phyloP scores from a whole-genome alignment of 2,113 vertebrate genomes.

The Pyrgilauda ruficollis region DNA sequence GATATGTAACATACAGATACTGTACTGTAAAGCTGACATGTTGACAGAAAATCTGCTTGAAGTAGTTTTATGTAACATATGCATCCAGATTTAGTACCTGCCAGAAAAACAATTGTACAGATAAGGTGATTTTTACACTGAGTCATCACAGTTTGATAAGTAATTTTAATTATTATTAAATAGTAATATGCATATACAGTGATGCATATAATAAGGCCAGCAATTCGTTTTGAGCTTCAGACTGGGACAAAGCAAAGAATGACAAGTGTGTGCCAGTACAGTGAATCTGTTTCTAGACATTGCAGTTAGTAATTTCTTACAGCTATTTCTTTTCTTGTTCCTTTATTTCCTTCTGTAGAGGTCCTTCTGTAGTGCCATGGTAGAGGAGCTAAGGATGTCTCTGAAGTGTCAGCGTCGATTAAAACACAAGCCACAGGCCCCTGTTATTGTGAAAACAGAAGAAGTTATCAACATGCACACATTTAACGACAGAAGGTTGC shows the following conservation, averaged over 20 bases:
- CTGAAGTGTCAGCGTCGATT: slow-evolving; percentile 96
- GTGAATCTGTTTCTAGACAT: background rate
- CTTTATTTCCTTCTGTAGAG: slow-evolving; percentile 77
- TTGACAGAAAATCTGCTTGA: slow-evolving; percentile 2
- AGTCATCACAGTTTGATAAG: slow-evolving; percentile 37
- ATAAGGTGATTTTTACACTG: slow-evolving; percentile 61
- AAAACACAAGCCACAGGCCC: slow-evolving; percentile 96
- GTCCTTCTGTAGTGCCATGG: slow-evolving; percentile 98
- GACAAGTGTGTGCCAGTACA: background rate
- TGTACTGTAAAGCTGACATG: background rate
- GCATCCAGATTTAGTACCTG: slow-evolving; percentile 50
- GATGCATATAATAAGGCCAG: slow-evolving; percentile 48
- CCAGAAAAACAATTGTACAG: slow-evolving; percentile 32
- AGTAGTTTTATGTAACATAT: slow-evolving; percentile 48
- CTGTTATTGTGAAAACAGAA: slow-evolving; percentile 96
- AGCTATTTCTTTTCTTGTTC: slow-evolving; percentile 7
- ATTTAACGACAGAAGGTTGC: slow-evolving; percentile 98
- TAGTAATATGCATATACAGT: background rate
- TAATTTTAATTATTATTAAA: slow-evolving; percentile 57
- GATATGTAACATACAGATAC: background rate
- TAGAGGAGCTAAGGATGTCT: slow-evolving; percentile 95
- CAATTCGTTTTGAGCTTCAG: slow-evolving; percentile 17
- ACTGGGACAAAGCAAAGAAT: slow-evolving; percentile 3
- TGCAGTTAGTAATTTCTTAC: background rate
- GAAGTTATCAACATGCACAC: slow-evolving; percentile 99